Evolutionary conservation across 2,888 invertebrate genomes (phyloP).

Genomic region (Galeopsomyia nigrocyanea): DNA sequence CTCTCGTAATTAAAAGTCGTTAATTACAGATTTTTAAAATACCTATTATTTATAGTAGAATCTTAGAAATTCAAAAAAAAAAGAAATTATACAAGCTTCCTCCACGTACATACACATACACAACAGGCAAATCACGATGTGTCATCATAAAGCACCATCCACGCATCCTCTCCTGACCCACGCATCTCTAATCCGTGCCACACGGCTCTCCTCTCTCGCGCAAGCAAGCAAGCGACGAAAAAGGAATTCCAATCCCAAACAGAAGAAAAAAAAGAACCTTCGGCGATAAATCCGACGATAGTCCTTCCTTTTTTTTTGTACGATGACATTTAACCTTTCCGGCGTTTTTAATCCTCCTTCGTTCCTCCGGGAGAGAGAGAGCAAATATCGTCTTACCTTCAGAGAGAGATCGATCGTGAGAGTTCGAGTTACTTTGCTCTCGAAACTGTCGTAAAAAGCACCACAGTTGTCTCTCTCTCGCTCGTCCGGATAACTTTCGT

Average conservation of each 20-base stretch:
- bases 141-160: slow-evolving; percentile 4
- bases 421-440: slow-evolving; percentile 51
- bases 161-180: background rate
- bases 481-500: too few relatives aligned
- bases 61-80: background rate
- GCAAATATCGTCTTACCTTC: background rate
- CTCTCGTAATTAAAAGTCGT: too few relatives aligned
- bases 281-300: slow-evolving; percentile 36
- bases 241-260: too few relatives aligned
- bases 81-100: background rate
- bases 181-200: too few relatives aligned
- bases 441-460: slow-evolving; percentile 57
- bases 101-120: background rate
- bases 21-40: too few relatives aligned
- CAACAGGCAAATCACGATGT: slow-evolving; percentile 1
- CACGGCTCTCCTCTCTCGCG: too few relatives aligned
- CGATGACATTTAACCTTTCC: too few relatives aligned
- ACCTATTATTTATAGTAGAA: slow-evolving; percentile 5
- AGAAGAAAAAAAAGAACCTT: too few relatives aligned
- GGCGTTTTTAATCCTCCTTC: too few relatives aligned
- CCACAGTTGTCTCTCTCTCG: slow-evolving; percentile 53
- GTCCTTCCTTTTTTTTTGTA: background rate
- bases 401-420: slow-evolving; percentile 41
- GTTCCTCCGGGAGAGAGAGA: too few relatives aligned
- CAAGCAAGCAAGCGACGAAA: too few relatives aligned